These are phyloP conservation scores for Silurus meridionalis DNA, from an alignment of 2,113 vertebrate genomes.

Conservation along the genomic window DNA sequence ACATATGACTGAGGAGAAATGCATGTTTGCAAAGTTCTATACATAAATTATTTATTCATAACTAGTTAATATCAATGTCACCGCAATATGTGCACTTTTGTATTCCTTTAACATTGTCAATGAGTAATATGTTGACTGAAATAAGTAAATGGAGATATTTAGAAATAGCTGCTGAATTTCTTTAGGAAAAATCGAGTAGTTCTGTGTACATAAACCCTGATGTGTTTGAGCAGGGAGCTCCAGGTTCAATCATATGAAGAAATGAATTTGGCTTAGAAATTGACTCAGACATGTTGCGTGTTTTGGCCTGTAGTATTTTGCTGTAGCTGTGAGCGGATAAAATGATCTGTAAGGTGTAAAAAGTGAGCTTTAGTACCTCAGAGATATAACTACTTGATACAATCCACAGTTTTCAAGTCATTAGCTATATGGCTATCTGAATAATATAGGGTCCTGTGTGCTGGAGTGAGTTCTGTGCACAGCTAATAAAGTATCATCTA, in stretches of 20 bases:
- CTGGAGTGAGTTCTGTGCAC: not conserved
- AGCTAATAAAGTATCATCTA: not conserved
- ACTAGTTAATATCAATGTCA: not conserved
- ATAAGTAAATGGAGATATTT: not conserved
- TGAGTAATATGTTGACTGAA: not conserved
- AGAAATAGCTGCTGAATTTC: not conserved
- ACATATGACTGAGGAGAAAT: not conserved
- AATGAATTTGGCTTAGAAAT: not conserved
- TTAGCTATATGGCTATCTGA: not conserved
- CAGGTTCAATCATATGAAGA: not conserved
- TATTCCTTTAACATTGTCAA: not conserved
- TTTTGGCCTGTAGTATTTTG: not conserved
- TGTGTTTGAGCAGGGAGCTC: not conserved
- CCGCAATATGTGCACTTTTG: too few species aligned
- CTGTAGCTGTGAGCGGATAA: not conserved
- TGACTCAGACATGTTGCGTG: not conserved
- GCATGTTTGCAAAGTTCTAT: not conserved
- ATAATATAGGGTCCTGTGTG: not conserved
- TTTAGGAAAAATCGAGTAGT: not conserved
- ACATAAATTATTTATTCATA: not conserved
- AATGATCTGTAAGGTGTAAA: not conserved
- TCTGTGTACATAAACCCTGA: not conserved
- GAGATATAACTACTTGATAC: not conserved
- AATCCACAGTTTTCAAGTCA: not conserved
- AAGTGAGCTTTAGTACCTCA: not conserved